phyloP scores from a whole-genome alignment of 2,888 invertebrate genomes.

The Gonocerus acuteangulatus region DNA sequence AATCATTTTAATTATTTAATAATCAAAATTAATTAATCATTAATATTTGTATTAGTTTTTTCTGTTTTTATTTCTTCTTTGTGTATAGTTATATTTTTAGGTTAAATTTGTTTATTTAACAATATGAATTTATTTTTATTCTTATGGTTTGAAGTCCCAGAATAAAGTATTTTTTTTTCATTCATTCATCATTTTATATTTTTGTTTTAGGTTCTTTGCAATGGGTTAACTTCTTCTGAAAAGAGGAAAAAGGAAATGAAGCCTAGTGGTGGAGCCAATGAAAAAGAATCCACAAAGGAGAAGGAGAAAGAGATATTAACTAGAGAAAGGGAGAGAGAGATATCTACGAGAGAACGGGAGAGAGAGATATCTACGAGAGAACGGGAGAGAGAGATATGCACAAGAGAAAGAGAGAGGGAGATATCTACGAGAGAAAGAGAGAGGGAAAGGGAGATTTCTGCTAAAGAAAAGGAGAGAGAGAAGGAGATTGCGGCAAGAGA shows the following conservation, averaged over 20 bases:
- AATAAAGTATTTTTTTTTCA: no score
- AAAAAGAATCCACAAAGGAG: no score
- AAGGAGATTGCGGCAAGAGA: neutral
- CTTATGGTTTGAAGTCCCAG: no score
- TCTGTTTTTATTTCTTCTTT: no score
- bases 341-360: neutral
- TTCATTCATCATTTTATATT: no score
- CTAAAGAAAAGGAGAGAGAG: neutral
- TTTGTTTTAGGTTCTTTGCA: constrained; percentile 37
- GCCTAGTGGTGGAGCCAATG: neutral
- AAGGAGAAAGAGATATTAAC: neutral
- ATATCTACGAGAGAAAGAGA: neutral
- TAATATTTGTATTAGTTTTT: no score
- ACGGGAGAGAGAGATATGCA: neutral
- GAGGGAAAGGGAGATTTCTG: neutral
- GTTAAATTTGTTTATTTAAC: no score
- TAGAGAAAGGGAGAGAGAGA: neutral
- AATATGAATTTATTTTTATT: no score
- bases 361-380: neutral
- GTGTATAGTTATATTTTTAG: no score
- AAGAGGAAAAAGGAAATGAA: constrained; percentile 3
- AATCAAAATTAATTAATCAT: no score
- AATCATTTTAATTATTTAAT: no score
- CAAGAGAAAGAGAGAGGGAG: neutral
- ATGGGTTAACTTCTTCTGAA: constrained; percentile 34